Percentiles rank a stretch among this genome's conserved stretches.
Conservation (phyloP, 1,140 invertebrate species). For the Aphaenogaster floridana region DNA sequence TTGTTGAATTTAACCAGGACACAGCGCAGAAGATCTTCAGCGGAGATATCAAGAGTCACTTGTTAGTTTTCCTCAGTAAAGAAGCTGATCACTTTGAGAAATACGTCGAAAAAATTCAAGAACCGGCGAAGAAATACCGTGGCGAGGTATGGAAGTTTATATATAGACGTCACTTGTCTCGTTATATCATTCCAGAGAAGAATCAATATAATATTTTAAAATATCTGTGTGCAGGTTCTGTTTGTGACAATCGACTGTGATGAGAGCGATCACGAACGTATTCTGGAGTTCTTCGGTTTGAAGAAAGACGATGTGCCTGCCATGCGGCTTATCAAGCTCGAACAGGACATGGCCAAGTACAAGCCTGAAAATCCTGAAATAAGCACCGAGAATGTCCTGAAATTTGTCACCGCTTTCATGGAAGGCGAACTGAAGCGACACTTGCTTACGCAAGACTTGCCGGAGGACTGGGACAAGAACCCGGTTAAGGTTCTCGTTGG, state of each 20-base stretch:
- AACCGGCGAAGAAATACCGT: constrained; percentile 95
- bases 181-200: neutral
- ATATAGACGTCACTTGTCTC: neutral
- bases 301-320: constrained; percentile 96
- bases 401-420: constrained; percentile 95
- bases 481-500: constrained; percentile 98
- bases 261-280: constrained; percentile 98
- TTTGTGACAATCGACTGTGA: constrained; percentile 98
- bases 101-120: constrained; percentile 91
- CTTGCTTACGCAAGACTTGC: constrained; percentile 96
- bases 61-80: constrained; percentile 98
- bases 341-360: constrained; percentile 99
- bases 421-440: constrained; percentile 98
- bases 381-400: constrained; percentile 91
- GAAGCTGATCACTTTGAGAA: constrained; percentile 94
- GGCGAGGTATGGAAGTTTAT: constrained; percentile 90
- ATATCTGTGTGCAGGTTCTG: constrained; percentile 88
- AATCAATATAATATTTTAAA: neutral
- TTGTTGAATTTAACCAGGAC: constrained; percentile 99
- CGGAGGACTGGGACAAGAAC: constrained; percentile 98
- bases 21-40: constrained; percentile 99
- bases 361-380: constrained; percentile 95
- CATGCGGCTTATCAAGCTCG: constrained; percentile 96
- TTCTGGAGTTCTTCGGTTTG: constrained; percentile 99
- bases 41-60: constrained; percentile 98